Evolutionary conservation across 2,888 invertebrate genomes (phyloP), one percentile per base, ranked within the genome.

Genomic region (Parochlus steinenii): DNA sequence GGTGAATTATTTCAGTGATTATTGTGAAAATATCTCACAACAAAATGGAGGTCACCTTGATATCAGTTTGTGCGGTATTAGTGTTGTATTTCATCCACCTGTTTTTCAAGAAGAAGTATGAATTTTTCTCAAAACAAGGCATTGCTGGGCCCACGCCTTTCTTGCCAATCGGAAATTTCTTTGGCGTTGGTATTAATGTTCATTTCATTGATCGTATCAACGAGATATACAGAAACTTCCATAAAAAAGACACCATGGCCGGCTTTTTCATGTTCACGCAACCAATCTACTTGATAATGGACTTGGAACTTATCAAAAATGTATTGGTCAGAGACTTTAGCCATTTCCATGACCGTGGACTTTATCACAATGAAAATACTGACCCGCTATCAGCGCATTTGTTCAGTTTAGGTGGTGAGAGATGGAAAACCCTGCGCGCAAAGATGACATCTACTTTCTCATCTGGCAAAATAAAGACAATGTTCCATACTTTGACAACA

Each of bases 341-440:
- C 8, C 19, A 22, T 6, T 36, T 36, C 14, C 33, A 36, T 27
- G 39, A 40, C 25, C 36, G 36, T 8, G 42, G 42, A 8, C 26
- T 37, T 12, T 42, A 39, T 24, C 16, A 28, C 11, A 33, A 40
- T 22, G 37, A 30, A 24, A 26, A 33, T 11, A 31, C 22, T n/a
- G 40, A 40, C 18, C 40, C 40, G 5, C 19, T 40, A 20, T 31
- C 34, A 12, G 38, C 27, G 6, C 37, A 40, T 38, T 33, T 40
- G 24, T 40, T 40, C 34, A 28, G 30, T 29, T 23, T 36, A 2
- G 30, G 15, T 2, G 36, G 36, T 24, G 36, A 36, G 14, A 29
- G 25, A 5, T 36, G 36, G 36, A 29, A 24, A 20, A 23, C 12
- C 12, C 30, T 36, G 12, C 8, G 36, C 23, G 14, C 22, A 14